A percentile compares a stretch with the other conserved stretches of the same genome.
Evolutionary conservation across 2,113 vertebrate species (phyloP).

Genomic region (Hassar affinis): DNA sequence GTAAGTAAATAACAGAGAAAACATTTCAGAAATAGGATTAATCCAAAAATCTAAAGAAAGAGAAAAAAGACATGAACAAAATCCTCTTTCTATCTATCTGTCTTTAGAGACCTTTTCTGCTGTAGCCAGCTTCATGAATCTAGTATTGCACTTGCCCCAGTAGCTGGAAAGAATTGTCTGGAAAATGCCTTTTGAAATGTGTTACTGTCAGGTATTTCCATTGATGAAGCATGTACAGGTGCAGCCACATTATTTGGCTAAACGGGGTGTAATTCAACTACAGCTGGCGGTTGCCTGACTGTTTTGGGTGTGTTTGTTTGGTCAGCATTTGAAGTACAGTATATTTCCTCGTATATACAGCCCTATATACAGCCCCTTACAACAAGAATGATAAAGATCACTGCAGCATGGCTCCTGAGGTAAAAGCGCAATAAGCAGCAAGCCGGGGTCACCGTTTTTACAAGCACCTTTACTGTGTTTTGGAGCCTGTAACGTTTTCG

Average conservation of each 20-base stretch:
- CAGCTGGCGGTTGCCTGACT: background rate
- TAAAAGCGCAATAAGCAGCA: background rate
- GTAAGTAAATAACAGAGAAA: background rate
- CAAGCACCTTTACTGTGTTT: constrained; percentile 1
- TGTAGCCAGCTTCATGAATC: background rate
- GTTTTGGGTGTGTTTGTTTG: constrained; percentile 30
- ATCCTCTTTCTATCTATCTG: background rate
- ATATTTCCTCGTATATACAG: background rate
- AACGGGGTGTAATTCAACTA: background rate
- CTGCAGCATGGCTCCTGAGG: background rate
- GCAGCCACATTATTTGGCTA: background rate
- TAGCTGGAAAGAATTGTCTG: background rate
- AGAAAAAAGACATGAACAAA: too few relatives aligned
- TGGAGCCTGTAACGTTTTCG: background rate
- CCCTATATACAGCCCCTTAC: background rate
- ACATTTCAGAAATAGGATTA: too few relatives aligned
- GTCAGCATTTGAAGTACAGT: constrained; percentile 1
- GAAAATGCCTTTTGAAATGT: too few relatives aligned
- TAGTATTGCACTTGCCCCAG: background rate
- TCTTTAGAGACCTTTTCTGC: background rate
- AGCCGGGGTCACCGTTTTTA: background rate
- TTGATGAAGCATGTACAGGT: background rate
- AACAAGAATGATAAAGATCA: background rate
- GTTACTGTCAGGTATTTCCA: background rate
- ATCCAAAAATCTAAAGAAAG: background rate